Conservation (phyloP, 2,888 invertebrate genomes). For the Tenthredo amoena region DNA sequence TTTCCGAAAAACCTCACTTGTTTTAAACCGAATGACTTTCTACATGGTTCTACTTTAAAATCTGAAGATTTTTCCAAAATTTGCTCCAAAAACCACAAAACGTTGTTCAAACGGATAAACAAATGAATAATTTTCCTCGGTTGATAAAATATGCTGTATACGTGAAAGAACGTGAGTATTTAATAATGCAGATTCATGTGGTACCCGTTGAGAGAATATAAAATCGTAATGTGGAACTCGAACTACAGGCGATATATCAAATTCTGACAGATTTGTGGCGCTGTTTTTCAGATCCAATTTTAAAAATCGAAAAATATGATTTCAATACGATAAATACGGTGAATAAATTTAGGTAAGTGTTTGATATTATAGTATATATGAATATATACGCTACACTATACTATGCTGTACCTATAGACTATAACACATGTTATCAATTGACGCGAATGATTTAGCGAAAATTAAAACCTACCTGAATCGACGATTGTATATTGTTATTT, state of each 20-base stretch:
- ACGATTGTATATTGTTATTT: not conserved
- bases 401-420: not conserved
- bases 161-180: not conserved
- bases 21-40: too few species aligned
- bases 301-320: not conserved
- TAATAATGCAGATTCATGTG: slow-evolving; percentile 4
- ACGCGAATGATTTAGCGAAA: not conserved
- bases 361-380: not conserved
- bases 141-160: slow-evolving; percentile 14
- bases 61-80: too few species aligned
- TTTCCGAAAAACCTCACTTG: too few species aligned
- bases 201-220: not conserved
- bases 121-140: not conserved
- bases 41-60: too few species aligned
- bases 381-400: not conserved
- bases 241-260: not conserved
- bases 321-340: not conserved
- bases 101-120: not conserved
- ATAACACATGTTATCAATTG: not conserved
- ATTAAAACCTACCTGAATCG: not conserved
- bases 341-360: not conserved
- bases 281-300: not conserved
- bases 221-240: not conserved
- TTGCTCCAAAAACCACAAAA: not conserved
- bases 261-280: not conserved